Evolutionary conservation across 2,888 invertebrate species (phyloP).

Genomic region (Chloroclysta siterata): DNA sequence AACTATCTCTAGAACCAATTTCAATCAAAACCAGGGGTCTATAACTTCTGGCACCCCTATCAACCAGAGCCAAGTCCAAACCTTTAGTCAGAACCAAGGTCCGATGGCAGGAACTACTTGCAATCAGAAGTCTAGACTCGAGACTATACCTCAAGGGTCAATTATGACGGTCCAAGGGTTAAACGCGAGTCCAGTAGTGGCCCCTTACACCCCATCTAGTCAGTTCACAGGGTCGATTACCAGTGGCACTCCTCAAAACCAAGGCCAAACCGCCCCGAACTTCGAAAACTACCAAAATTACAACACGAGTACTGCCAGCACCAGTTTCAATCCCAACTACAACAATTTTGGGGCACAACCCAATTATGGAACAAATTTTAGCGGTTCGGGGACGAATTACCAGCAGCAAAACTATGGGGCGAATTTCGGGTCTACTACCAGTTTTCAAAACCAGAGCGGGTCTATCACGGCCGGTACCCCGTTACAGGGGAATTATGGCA

Average conservation of each 20-base stretch:
- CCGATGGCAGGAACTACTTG: conserved; percentile 46
- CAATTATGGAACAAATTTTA: conserved; percentile 10
- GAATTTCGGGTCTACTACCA: conserved; percentile 34
- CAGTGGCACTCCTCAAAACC: conserved; percentile 42
- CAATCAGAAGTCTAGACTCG: conserved; percentile 58
- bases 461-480: conserved; percentile 64
- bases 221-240: conserved; percentile 52
- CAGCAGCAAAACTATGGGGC: conserved; percentile 6
- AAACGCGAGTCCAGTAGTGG: conserved; percentile 39
- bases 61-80: conserved; percentile 47
- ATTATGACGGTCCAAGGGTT: conserved; percentile 62
- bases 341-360: background rate
- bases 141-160: conserved; percentile 74
- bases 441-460: conserved; percentile 41
- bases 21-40: background rate
- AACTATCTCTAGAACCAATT: background rate
- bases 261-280: conserved; percentile 20
- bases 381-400: conserved; percentile 6
- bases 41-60: conserved; percentile 46
- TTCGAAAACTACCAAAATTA: conserved; percentile 20
- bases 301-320: conserved; percentile 2
- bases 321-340: background rate
- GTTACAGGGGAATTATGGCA: conserved; percentile 33
- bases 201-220: conserved; percentile 46
- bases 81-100: conserved; percentile 52